phyloP scores from a whole-genome alignment of 1,140 invertebrate genomes.

The Magallana ariakensis region DNA sequence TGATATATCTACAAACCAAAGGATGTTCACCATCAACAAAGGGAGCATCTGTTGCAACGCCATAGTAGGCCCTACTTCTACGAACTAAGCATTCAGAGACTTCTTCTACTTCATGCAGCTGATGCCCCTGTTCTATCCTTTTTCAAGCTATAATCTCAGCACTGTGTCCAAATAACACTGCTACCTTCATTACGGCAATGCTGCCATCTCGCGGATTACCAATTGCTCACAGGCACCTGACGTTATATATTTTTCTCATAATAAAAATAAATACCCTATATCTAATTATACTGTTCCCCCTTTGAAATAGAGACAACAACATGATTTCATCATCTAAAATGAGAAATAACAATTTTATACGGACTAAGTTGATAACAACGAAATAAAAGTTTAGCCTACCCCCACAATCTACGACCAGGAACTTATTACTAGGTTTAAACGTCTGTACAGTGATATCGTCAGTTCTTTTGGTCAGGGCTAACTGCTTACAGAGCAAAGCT shows the following conservation, averaged over 20 bases:
- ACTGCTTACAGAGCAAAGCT: neutral
- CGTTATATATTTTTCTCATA: neutral
- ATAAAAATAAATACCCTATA: too few relatives aligned
- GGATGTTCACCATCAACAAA: neutral
- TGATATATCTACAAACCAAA: neutral
- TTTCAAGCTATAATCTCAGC: neutral
- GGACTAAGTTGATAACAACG: too few relatives aligned
- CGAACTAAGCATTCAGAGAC: neutral
- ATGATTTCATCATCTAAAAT: too few relatives aligned
- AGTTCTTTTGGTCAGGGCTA: neutral
- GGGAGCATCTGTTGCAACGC: neutral
- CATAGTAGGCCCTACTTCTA: neutral
- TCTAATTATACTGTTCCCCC: neutral
- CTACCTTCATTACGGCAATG: slow-evolving; percentile 28
- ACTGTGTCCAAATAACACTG: slow-evolving; percentile 42
- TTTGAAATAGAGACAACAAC: too few relatives aligned
- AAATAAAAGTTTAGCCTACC: neutral
- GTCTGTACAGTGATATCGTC: neutral
- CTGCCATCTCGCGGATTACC: slow-evolving; percentile 25
- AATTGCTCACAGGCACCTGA: neutral
- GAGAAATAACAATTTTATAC: too few relatives aligned
- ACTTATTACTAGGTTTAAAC: neutral
- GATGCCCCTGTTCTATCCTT: neutral
- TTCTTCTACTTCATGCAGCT: neutral
- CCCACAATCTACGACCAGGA: neutral